These are phyloP conservation scores for Nephrotoma flavescens DNA, from an alignment of 2,888 invertebrate species.

Conservation along the genomic window DNA sequence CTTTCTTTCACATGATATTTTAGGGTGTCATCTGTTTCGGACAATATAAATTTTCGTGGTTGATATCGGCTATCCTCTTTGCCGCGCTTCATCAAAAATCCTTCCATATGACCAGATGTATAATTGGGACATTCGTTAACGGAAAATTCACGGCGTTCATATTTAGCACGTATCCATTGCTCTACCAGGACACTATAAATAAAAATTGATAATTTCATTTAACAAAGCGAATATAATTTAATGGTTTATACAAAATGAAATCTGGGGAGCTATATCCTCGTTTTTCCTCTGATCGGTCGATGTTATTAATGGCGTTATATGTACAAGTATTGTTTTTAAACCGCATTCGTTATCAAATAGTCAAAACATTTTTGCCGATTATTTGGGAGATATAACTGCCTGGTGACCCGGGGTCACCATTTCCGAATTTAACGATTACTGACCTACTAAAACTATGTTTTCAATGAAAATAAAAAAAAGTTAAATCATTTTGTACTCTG, in stretches of 20 bases:
- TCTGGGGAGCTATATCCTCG: too few species aligned
- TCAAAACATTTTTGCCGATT: too few species aligned
- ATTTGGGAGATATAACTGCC: too few species aligned
- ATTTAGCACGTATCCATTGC: slow-evolving; percentile 86
- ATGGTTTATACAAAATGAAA: neutral
- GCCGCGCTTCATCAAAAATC: slow-evolving; percentile 75
- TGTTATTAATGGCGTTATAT: too few species aligned
- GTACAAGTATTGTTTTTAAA: too few species aligned
- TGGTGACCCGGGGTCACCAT: too few species aligned
- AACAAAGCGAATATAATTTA: neutral
- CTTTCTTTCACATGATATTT: slow-evolving; percentile 61
- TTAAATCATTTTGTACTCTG: too few species aligned
- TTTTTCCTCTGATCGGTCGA: too few species aligned
- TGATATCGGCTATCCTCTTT: slow-evolving; percentile 77
- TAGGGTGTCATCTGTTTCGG: slow-evolving; percentile 64
- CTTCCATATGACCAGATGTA: slow-evolving; percentile 67
- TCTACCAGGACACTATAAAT: slow-evolving; percentile 63
- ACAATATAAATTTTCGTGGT: slow-evolving; percentile 67
- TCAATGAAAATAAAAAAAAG: too few species aligned
- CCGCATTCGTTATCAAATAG: too few species aligned
- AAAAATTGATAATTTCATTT: neutral
- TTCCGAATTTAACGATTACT: too few species aligned
- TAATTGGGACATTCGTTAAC: slow-evolving; percentile 61
- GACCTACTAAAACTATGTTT: too few species aligned
- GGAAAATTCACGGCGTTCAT: slow-evolving; percentile 75